These are phyloP conservation scores for Megamerina dolium DNA, from an alignment of 2,888 invertebrate species.

Conservation along the genomic window DNA sequence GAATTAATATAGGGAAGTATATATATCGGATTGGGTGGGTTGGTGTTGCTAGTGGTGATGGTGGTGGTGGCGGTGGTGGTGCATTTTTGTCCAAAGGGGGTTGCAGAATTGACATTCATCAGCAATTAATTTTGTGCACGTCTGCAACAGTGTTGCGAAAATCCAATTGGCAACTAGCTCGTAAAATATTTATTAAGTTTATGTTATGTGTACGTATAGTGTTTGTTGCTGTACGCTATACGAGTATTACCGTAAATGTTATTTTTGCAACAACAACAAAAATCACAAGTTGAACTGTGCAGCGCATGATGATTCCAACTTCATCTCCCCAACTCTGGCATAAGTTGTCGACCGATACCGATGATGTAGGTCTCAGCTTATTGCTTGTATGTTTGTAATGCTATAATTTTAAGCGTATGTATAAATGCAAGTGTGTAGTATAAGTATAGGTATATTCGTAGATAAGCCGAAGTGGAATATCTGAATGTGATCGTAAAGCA, in stretches of 20 bases:
- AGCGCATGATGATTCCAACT: not conserved
- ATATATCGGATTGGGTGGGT: not conserved
- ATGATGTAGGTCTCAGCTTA: constrained; percentile 14
- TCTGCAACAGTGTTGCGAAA: constrained; percentile 42
- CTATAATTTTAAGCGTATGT: too few relatives aligned
- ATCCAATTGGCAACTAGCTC: constrained; percentile 36
- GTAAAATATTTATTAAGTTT: constrained; percentile 28
- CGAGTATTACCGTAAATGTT: too few relatives aligned
- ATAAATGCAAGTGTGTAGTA: too few relatives aligned
- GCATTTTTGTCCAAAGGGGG: not conserved
- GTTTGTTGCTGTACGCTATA: too few relatives aligned
- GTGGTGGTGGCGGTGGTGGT: not conserved
- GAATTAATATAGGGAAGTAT: not conserved
- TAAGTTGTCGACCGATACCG: not conserved
- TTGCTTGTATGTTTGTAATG: not conserved
- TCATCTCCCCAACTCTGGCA: constrained; percentile 3
- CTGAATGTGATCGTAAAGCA: not conserved
- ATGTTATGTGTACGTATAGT: not conserved
- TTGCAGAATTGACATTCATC: constrained; percentile 36
- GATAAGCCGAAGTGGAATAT: not conserved
- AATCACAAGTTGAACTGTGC: constrained; percentile 13
- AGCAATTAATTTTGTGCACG: constrained; percentile 46
- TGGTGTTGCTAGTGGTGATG: not conserved
- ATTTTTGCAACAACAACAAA: too few relatives aligned
- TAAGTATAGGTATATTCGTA: too few relatives aligned